Base-by-base conservation (phyloP, 2,113 vertebrate species). In the Lutjanus erythropterus region DNA sequence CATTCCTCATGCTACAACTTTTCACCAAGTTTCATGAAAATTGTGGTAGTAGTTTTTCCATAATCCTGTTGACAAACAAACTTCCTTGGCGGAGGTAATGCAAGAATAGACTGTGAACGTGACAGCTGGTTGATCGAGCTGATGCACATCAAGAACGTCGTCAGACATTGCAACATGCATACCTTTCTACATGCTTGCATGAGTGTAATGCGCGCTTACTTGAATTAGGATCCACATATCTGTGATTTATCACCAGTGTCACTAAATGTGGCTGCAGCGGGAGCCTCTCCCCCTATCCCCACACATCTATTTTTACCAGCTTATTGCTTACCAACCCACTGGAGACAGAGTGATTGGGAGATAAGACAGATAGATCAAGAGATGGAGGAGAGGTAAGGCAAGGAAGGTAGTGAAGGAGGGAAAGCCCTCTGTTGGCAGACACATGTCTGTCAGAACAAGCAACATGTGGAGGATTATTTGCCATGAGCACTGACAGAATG, bases 201-300 rank as follows among this genome's bases (percentile, higher is more conserved):
- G 72, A 72, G 47, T 72, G n/a, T 74, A 74, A 64, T 68, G 73
- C 44, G 41, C 39, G 61, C 66, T 80, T 56, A 64, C 67, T 75
- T 66, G 61, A 67, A 82, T 76, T 71, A 81, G 68, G 60, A 69
- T 81, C 75, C 12, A 35, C 81, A 62, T 83, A 74, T 87, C 71
- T 81, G 79, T 94, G 92, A 95, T 94, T 93, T 92, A 94, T 95
- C 70, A 88, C 91, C 77, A 49, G 62, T 92, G 93, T 93, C 92
- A 90, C 83, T 74, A 56, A 87, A 82, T 31, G 58, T 84, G 89
- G 88, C 83, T 84, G 83, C 90, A 88, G 81, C 60, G 80, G 80
- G 86, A 91, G 83, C 69, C 75, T 72, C 85, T 84, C 79, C 69
- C 44, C 44, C 5, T 70, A 72, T 89, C 84, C 50, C 50, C 56